Evolutionary conservation across 2,113 vertebrate genomes (phyloP), one percentile per base, ranked within the genome.

Genomic region (Cavia aperea): DNA sequence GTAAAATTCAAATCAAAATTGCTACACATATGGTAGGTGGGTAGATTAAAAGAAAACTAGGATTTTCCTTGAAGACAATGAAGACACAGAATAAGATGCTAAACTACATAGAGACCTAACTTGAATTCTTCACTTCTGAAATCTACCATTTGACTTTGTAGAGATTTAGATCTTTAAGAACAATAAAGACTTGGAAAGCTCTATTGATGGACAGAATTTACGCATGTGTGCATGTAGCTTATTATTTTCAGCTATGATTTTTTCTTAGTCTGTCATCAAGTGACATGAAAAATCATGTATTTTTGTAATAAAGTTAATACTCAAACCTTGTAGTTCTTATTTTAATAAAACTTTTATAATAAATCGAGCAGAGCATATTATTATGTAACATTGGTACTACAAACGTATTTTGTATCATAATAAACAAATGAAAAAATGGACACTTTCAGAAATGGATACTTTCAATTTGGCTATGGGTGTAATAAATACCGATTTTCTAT

Each of bases 281-380:
- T 36, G 9, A 93, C 7, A 70, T 66, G 16, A 89, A 91, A 87
- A 81, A 12, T 21, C 19, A 72, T 26, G 88, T 33, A 46, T n/a
- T 31, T 94, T 72, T 88, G 12, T 70, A 85, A 68, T 92, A 62
- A 36, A 86, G 16, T 56, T 90, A 77, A 89, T 75, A 43, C 0
- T 24, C 39, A 90, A 89, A 49, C 10, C 1, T 68, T 24, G 86
- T 75, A 43, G 31, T 39, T 26, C 9, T 63, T 89, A 73, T 60
- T 90, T 94, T 93, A 93, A 89, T 94, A 79, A 43, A 24, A 88
- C 89, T 88, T 90, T 39, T 92, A 19, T 62, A 87, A n/a, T 78
- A 56, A 92, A 90, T n/a, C 23, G 31, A 83, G 43, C 21, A 91
- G 86, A 86, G 33, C 31, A 83, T 51, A 73, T 51, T 92, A 60